Evolutionary conservation across 2,113 vertebrate species (phyloP).

Genomic region (Empidonax alnorum): DNA sequence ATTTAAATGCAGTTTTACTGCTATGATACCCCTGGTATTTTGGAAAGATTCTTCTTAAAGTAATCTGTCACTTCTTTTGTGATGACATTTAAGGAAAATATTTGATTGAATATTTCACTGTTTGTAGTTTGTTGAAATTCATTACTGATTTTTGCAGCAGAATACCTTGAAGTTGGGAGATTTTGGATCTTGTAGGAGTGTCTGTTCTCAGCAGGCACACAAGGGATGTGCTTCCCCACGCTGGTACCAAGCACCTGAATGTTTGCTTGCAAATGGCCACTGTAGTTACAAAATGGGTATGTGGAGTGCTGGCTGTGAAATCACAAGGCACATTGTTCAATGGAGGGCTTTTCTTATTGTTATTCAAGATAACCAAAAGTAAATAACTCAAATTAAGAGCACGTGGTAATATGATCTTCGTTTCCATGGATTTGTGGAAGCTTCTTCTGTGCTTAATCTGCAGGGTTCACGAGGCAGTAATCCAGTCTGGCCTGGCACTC

Average conservation of each 20-base stretch:
- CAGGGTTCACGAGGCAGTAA: background rate
- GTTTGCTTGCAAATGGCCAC: constrained; percentile 87
- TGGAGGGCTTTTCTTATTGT: background rate
- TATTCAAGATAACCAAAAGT: background rate
- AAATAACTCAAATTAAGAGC: background rate
- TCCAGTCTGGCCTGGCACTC: background rate
- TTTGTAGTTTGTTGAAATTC: background rate
- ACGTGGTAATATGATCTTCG: background rate
- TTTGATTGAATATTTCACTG: background rate
- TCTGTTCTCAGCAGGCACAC: constrained; percentile 84
- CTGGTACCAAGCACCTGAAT: constrained; percentile 89
- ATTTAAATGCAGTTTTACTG: background rate
- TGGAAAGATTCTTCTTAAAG: background rate
- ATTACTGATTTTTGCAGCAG: constrained; percentile 73
- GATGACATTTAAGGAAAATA: background rate
- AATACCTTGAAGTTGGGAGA: constrained; percentile 86
- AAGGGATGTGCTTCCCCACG: constrained; percentile 86
- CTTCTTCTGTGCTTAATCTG: background rate
- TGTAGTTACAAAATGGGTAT: constrained; percentile 84
- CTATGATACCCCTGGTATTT: background rate
- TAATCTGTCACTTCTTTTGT: background rate
- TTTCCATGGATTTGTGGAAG: constrained; percentile 6
- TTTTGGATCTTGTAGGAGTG: constrained; percentile 86
- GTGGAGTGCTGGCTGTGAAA: constrained; percentile 88
- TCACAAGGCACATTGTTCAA: constrained; percentile 78